phyloP scores from a whole-genome alignment of 64 coral and sea anemone genomes.

The Montipora sp. region DNA sequence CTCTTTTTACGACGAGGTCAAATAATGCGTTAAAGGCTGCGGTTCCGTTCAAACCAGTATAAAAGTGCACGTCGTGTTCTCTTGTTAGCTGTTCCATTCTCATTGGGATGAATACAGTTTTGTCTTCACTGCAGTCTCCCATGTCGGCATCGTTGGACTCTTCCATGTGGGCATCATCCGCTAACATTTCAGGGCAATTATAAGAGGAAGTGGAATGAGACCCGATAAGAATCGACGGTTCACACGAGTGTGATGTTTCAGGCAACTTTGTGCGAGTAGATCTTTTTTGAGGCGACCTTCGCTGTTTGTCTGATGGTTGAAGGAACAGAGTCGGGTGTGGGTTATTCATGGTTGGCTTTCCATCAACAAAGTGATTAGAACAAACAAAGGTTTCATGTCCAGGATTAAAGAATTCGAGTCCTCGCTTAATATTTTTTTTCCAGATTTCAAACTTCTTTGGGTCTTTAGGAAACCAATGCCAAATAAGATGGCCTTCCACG shows the following conservation, averaged over 20 bases:
- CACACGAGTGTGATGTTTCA: not conserved
- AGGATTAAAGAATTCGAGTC: conserved; percentile 51
- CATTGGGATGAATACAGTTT: conserved; percentile 11
- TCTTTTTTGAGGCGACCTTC: conserved; percentile 41
- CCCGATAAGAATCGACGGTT: conserved; percentile 1
- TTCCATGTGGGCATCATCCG: not conserved
- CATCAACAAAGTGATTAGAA: conserved; percentile 70
- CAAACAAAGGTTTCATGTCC: conserved; percentile 48
- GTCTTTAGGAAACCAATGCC: conserved; percentile 40
- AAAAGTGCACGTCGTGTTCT: conserved; percentile 32
- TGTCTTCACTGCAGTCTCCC: not conserved
- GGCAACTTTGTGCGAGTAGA: conserved; percentile 12
- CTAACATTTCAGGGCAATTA: not conserved
- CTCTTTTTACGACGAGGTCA: conserved; percentile 11
- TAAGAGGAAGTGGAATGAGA: conserved; percentile 4
- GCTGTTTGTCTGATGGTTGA: conserved; percentile 30
- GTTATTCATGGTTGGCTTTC: conserved; percentile 38
- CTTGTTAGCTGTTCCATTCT: conserved; percentile 26
- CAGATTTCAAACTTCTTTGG: conserved; percentile 26
- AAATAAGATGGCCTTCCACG: conserved; percentile 30
- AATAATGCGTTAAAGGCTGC: conserved; percentile 9
- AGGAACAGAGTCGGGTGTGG: conserved; percentile 41
- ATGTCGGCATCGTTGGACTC: not conserved
- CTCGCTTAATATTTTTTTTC: conserved; percentile 51
- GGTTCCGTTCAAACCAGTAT: conserved; percentile 25